These are phyloP conservation scores for Tragelaphus imberbis DNA, from an alignment of 2,113 vertebrate genomes.

Conservation along the genomic window DNA sequence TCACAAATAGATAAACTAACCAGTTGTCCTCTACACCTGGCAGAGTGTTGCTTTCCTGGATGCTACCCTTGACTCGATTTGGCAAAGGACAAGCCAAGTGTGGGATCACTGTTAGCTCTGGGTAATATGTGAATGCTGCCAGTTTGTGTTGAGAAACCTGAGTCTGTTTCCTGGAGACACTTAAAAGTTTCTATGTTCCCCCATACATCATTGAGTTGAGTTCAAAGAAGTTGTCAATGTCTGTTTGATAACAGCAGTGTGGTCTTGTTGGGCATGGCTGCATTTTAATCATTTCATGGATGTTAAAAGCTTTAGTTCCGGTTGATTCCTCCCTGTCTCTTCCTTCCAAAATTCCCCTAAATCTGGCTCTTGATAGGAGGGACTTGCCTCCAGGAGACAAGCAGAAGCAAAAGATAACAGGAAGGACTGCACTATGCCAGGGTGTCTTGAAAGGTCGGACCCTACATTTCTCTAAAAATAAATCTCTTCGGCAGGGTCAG, in stretches of 20 bases:
- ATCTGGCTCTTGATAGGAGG: constrained; percentile 67
- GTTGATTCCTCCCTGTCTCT: constrained; percentile 71
- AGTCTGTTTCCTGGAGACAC: constrained; percentile 72
- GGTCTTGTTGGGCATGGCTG: constrained; percentile 55
- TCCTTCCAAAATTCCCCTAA: constrained; percentile 69
- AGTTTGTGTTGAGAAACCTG: constrained; percentile 55
- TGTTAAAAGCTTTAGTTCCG: constrained; percentile 70
- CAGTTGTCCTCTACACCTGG: constrained; percentile 53
- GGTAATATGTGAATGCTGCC: constrained; percentile 45
- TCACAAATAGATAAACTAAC: constrained; percentile 57
- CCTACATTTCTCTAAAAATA: constrained; percentile 72
- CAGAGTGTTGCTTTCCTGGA: constrained; percentile 57
- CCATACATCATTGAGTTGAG: constrained; percentile 65
- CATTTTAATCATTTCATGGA: constrained; percentile 77
- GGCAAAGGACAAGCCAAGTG: constrained; percentile 50
- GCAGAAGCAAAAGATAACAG: constrained; percentile 75
- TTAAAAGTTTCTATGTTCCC: constrained; percentile 63
- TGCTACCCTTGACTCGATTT: neutral
- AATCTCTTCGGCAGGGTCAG: constrained; percentile 73
- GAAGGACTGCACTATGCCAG: constrained; percentile 64
- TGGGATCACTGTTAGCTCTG: constrained; percentile 56
- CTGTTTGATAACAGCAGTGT: constrained; percentile 71
- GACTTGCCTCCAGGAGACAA: constrained; percentile 71
- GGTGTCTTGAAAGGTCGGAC: constrained; percentile 73
- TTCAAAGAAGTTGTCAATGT: constrained; percentile 75